These are phyloP conservation scores for Euborellia annulipes DNA, from an alignment of 1,140 invertebrate species.

Conservation along the genomic window DNA sequence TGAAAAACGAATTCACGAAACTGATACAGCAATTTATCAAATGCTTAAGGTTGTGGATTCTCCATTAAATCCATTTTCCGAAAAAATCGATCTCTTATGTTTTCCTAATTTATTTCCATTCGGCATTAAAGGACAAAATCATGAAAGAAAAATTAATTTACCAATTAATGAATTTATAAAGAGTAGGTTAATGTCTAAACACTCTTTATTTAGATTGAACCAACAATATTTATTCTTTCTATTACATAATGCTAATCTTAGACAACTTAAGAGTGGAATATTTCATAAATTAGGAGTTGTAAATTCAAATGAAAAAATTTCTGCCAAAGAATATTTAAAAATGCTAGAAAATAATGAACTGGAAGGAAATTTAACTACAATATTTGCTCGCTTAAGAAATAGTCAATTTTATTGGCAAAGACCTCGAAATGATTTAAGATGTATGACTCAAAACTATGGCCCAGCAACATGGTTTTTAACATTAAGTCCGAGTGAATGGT, in stretches of 20 bases:
- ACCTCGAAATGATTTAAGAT: conserved; percentile 17
- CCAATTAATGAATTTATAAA: conserved; percentile 19
- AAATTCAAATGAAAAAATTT: conserved; percentile 15
- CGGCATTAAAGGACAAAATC: conserved; percentile 17
- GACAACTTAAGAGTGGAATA: conserved; percentile 19
- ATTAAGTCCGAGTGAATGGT: conserved; percentile 23
- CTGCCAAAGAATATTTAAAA: conserved; percentile 18
- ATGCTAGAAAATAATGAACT: conserved; percentile 15
- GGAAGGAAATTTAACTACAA: conserved; percentile 16
- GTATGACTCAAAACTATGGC: conserved; percentile 22
- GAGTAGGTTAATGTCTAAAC: conserved; percentile 16
- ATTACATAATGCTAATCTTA: conserved; percentile 18
- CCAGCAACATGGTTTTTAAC: conserved; percentile 26
- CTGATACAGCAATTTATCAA: conserved; percentile 19
- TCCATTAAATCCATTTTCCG: conserved; percentile 14
- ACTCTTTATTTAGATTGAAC: conserved; percentile 18
- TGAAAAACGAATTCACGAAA: conserved; percentile 18
- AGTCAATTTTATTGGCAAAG: conserved; percentile 19
- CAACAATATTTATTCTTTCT: conserved; percentile 22
- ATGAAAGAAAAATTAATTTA: conserved; percentile 12
- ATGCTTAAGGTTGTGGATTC: conserved; percentile 19
- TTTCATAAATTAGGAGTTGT: conserved; percentile 21
- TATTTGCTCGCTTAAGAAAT: conserved; percentile 19
- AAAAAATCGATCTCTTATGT: conserved; percentile 19
- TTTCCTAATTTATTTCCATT: conserved; percentile 21